phyloP scores from a whole-genome alignment of 2,113 vertebrate genomes.

The Nycticebus coucang region DNA sequence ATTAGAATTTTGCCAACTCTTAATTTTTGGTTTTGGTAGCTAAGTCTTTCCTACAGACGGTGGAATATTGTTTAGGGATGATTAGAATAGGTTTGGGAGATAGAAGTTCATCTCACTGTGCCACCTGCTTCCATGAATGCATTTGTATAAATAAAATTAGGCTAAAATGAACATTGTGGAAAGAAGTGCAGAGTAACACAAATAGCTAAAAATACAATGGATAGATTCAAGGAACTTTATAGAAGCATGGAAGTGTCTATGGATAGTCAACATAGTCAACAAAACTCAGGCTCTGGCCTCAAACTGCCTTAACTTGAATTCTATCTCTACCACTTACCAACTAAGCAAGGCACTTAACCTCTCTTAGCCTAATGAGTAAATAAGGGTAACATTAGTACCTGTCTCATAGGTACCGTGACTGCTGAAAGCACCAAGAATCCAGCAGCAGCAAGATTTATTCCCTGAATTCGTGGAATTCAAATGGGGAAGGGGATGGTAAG shows the following conservation, averaged over 20 bases:
- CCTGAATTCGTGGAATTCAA: background rate
- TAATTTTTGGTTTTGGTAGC: background rate
- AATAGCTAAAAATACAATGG: background rate
- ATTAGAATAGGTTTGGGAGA: background rate
- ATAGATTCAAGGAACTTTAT: background rate
- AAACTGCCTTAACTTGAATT: background rate
- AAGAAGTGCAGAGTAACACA: background rate
- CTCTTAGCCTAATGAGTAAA: background rate
- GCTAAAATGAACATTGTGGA: background rate
- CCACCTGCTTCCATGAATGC: background rate
- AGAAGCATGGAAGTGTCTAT: background rate
- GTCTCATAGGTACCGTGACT: background rate
- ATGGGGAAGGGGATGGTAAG: background rate
- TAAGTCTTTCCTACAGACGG: background rate
- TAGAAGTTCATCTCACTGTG: background rate
- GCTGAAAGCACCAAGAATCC: accelerated
- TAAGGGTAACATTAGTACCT: background rate
- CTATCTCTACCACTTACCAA: background rate
- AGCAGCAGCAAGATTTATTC: background rate
- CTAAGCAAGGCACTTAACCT: background rate
- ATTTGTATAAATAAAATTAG: slow-evolving; percentile 38
- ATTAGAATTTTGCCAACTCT: background rate
- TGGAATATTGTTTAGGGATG: background rate
- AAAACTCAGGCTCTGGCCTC: background rate
- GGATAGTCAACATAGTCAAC: background rate